phyloP scores from a whole-genome alignment of 1,140 invertebrate species.

The Acromyrmex charruanus region DNA sequence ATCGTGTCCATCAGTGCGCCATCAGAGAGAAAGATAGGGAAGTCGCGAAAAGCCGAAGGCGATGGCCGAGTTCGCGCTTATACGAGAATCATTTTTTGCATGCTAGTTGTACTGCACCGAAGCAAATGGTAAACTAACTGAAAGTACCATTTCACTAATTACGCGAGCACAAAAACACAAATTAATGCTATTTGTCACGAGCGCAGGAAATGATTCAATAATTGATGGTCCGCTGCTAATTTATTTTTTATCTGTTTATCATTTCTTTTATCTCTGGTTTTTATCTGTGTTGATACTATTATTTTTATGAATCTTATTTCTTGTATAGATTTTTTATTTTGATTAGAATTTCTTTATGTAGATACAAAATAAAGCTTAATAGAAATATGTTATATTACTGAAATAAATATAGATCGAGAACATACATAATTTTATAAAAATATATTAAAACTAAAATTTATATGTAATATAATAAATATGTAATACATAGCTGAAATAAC shows the following conservation, averaged over 20 bases:
- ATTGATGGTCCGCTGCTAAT: too few species aligned
- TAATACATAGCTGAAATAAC: not conserved
- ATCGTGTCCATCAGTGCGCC: slow-evolving; percentile 68
- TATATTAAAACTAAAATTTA: too few species aligned
- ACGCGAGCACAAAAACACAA: slow-evolving; percentile 5
- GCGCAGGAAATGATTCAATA: slow-evolving; percentile 13
- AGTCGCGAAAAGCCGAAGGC: slow-evolving; percentile 50
- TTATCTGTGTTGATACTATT: not conserved
- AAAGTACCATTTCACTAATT: slow-evolving; percentile 66
- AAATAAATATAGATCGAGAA: not conserved
- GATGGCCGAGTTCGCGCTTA: slow-evolving; percentile 30
- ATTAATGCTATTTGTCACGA: slow-evolving; percentile 49
- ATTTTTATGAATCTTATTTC: not conserved
- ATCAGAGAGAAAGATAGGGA: slow-evolving; percentile 44
- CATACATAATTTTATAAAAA: not conserved
- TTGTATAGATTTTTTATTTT: not conserved
- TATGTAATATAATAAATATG: too few species aligned
- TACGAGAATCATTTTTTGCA: slow-evolving; percentile 64
- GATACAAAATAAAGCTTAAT: not conserved
- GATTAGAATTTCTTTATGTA: not conserved
- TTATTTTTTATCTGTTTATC: not conserved
- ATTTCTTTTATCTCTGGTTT: not conserved
- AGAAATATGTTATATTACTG: not conserved
- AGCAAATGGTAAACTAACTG: slow-evolving; percentile 37
- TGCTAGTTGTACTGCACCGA: slow-evolving; percentile 6